Evolutionary conservation across 2,888 invertebrate species (phyloP), one percentile per base, ranked within the genome.

Genomic region (Epinotia demarniana): DNA sequence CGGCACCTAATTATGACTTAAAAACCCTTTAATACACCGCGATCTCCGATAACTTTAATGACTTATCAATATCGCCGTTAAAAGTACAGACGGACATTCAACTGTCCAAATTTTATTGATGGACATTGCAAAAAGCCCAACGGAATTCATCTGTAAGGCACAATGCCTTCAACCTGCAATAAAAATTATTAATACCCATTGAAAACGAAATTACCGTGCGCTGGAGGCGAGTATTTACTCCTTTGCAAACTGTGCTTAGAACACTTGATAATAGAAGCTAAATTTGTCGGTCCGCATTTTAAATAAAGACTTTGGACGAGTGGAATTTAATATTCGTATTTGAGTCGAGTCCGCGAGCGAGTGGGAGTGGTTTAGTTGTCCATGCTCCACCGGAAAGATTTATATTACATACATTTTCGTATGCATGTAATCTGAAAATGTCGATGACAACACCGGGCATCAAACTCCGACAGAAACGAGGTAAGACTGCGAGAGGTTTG

Each of bases 351-450:
- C 89, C 87, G 86, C 88, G 86, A 90, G 87, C 86, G 88, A 92
- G 93, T 94, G 92, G 94, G 94, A 90, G 94, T 91, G 94, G 92
- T 87, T 85, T 83, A 83, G 89, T 90, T 90, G 92, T 93, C 92
- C 92, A 89, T 89, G 89, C 89, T 86, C 90, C 93, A 92, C 93
- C 93, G 93, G 94, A 94, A 94, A 94, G 94, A 94, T 93, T 94
- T 93, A 94, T 93, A 93, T 92, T 93, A 94, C 94, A 91, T 92
- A 91, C 92, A 91, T 90, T 92, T 93, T 92, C 90, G 90, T 91
- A 89, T 91, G 90, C 90, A 86, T 90, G 89, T 92, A 92, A 94
- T 94, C 94, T 92, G 92, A 90, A 92, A 92, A 91, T 91, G 92
- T 94, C 92, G 91, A 89, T 60, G 69, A 69, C 69, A 68, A 69